phyloP scores from a whole-genome alignment of 2,888 invertebrate species.

The Xestia rhomboidea region DNA sequence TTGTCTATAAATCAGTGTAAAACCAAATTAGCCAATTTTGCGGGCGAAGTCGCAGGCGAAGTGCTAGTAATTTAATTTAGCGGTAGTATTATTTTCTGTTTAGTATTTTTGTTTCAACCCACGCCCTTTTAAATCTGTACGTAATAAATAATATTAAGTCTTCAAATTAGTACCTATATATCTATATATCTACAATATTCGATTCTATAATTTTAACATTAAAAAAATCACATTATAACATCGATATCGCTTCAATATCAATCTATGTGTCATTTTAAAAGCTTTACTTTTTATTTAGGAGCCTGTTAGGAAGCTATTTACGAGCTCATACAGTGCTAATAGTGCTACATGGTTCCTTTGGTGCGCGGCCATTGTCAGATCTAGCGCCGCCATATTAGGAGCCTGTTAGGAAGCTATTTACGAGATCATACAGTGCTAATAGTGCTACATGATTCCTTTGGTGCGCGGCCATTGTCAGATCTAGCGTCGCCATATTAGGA shows the following conservation, averaged over 20 bases:
- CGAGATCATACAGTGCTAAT: not conserved
- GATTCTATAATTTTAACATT: not conserved
- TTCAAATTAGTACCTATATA: not conserved
- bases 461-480: not conserved
- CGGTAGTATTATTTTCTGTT: too few species aligned
- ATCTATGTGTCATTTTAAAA: not conserved
- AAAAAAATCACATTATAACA: constrained; percentile 14
- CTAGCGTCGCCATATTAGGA: too few species aligned
- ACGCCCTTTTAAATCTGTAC: not conserved
- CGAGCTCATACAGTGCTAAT: not conserved
- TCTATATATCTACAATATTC: constrained; percentile 12
- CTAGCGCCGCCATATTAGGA: too few species aligned
- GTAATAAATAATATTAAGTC: not conserved
- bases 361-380: not conserved
- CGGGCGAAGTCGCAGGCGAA: too few species aligned
- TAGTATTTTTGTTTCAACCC: not conserved
- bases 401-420: not conserved
- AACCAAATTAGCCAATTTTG: too few species aligned
- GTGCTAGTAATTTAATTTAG: too few species aligned
- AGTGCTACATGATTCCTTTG: too few species aligned
- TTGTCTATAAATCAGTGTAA: too few species aligned
- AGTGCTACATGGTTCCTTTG: too few species aligned
- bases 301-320: not conserved
- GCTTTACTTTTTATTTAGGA: too few species aligned
- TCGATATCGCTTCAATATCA: constrained; percentile 28